Evolutionary conservation across 1,140 invertebrate species (phyloP).

Genomic region (Lordiphosa mommai): DNA sequence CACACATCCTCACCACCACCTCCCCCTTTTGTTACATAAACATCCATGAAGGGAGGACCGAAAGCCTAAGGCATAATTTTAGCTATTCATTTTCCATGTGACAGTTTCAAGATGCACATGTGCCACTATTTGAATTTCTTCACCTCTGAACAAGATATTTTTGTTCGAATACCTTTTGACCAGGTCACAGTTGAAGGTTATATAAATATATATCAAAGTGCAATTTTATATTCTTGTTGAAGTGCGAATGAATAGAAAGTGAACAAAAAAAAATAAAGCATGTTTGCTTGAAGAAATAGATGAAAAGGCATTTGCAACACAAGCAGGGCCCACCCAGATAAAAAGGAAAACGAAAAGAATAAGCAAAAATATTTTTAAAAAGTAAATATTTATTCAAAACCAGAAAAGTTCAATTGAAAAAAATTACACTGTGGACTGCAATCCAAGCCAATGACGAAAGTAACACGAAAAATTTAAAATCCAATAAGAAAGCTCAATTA

Average conservation of each 20-base stretch:
- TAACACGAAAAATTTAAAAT: no score
- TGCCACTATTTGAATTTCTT: background rate
- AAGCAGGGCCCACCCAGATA: background rate
- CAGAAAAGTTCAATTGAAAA: no score
- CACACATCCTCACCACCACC: background rate
- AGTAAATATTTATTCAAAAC: no score
- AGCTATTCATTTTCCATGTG: background rate
- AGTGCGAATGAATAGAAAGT: slow-evolving; percentile 5
- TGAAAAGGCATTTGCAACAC: slow-evolving; percentile 2
- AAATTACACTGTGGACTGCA: no score
- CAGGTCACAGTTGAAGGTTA: slow-evolving; percentile 1
- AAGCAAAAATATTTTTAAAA: no score
- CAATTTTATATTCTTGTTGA: slow-evolving; percentile 1
- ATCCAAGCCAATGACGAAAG: no score
- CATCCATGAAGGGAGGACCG: slow-evolving; percentile 15
- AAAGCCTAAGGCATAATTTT: background rate
- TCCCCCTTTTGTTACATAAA: background rate
- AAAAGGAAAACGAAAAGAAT: no score
- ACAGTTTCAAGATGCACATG: slow-evolving; percentile 2
- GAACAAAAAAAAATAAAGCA: no score
- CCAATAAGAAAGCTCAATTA: no score
- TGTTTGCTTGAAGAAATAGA: background rate
- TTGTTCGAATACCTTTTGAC: background rate
- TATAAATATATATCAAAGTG: slow-evolving; percentile 7
- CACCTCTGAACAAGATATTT: background rate